Percentiles rank a stretch among this genome's conserved stretches.
These are phyloP conservation scores for Elegia similella DNA, from an alignment of 2,888 invertebrate species.

Conservation along the genomic window DNA sequence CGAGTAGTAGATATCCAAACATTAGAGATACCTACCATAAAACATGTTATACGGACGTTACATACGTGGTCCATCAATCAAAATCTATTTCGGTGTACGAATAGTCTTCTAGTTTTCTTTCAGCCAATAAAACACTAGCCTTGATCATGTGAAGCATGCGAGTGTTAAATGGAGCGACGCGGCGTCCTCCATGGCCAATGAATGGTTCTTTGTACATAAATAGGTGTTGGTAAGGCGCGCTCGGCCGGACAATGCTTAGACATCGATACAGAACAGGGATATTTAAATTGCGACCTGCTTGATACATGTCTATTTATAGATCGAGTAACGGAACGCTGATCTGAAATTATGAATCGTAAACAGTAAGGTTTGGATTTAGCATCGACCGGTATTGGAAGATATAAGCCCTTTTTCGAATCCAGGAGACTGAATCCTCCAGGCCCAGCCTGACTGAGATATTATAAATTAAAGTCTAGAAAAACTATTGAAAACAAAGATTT, in stretches of 20 bases:
- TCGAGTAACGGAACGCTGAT: too few relatives aligned
- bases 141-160: conserved; percentile 53
- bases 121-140: conserved; percentile 31
- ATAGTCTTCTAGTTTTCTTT: conserved; percentile 18
- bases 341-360: too few relatives aligned
- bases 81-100: conserved; percentile 13
- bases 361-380: too few relatives aligned
- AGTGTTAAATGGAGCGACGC: conserved; percentile 67
- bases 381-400: too few relatives aligned
- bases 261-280: conserved; percentile 12
- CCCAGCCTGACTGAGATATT: too few relatives aligned
- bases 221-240: conserved; percentile 35
- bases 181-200: conserved; percentile 64
- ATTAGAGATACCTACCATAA: neutral
- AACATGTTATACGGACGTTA: neutral
- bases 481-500: too few relatives aligned
- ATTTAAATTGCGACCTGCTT: conserved; percentile 1
- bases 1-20: too few relatives aligned
- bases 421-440: too few relatives aligned
- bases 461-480: too few relatives aligned
- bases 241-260: conserved; percentile 27
- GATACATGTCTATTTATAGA: too few relatives aligned
- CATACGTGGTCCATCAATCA: neutral
- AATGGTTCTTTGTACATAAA: conserved; percentile 54
- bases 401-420: too few relatives aligned